Base-by-base conservation (phyloP, 2,888 invertebrate genomes). In the Meloe dianella region DNA sequence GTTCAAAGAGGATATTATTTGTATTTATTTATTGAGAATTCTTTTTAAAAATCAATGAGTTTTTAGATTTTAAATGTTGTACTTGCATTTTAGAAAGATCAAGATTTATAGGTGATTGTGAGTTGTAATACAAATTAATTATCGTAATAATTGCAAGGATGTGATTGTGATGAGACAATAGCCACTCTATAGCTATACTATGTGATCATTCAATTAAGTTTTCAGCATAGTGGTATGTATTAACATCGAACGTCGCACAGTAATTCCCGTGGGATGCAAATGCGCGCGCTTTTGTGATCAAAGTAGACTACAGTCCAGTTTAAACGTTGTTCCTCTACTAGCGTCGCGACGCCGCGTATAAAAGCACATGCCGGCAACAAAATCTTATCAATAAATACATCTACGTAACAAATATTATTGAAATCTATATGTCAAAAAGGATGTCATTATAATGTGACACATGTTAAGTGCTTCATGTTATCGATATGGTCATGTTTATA, bases 271-370 rank as follows among this genome's bases (percentile, higher is more conserved):
- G 79, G 77, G 79, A 78, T 75, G 76, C 73, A 76, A 79, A 75
- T 79, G 79, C 79, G 79, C 79, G 78, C 79, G 79, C 78, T 78
- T 77, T 78, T 76, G 74, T 73, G 76, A 77, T 76, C 77, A 75
- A 77, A 78, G 74, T 70, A 67, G 68, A 69, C 70, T 68, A 66
- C 69, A 68, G 73, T 73, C 69, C 73, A 73, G 73, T 73, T 71
- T 65, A 67, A 73, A 64, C 69, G 68, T 69, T 69, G 73, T 66
- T 66, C 65, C 70, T 69, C 73, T 70, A 73, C 70, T 71, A 73
- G 73, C 75, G 77, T 76, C 76, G 74, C 74, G 74, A 73, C 75
- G 76, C 72, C 67, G 65, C 67, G 65, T 67, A 68, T 72, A 51
- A 69, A 51, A 66, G 60, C 69, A 69, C 69, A 69, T 66, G 69